Conservation (phyloP, 2,888 invertebrate species). For the Agrotis puta region DNA sequence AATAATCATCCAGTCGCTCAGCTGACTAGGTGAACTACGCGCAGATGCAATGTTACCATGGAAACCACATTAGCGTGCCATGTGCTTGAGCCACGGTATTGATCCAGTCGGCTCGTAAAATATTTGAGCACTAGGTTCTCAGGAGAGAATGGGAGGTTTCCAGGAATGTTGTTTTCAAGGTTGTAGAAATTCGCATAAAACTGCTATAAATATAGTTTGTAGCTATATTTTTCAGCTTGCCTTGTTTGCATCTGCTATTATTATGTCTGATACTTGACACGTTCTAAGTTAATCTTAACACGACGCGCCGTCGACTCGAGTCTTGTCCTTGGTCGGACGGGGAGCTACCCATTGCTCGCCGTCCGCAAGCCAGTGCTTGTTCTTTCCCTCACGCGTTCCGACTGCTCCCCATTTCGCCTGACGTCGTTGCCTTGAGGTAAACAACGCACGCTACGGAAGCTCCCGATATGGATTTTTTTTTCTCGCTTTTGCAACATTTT, state of each 20-base stretch:
- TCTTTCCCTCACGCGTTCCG: too few species aligned
- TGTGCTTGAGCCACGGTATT: constrained; percentile 29
- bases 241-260: neutral
- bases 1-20: neutral
- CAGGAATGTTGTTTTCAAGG: neutral
- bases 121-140: constrained; percentile 41
- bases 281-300: too few species aligned
- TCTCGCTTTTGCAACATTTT: too few species aligned
- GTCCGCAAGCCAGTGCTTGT: too few species aligned
- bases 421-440: too few species aligned
- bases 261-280: too few species aligned
- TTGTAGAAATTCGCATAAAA: neutral
- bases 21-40: neutral
- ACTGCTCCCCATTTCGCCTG: too few species aligned
- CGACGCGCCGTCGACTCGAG: too few species aligned
- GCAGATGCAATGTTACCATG: constrained; percentile 18
- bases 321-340: too few species aligned
- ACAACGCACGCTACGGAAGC: too few species aligned
- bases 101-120: constrained; percentile 24
- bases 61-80: constrained; percentile 6
- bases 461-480: too few species aligned
- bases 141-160: constrained; percentile 7
- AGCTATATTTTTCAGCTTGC: neutral
- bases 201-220: neutral
- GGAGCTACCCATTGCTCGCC: too few species aligned